Evolutionary conservation across 92 coral and sea anemone genomes (phyloP), one percentile per base, ranked within the genome.

Genomic region (Muricea muricata): DNA sequence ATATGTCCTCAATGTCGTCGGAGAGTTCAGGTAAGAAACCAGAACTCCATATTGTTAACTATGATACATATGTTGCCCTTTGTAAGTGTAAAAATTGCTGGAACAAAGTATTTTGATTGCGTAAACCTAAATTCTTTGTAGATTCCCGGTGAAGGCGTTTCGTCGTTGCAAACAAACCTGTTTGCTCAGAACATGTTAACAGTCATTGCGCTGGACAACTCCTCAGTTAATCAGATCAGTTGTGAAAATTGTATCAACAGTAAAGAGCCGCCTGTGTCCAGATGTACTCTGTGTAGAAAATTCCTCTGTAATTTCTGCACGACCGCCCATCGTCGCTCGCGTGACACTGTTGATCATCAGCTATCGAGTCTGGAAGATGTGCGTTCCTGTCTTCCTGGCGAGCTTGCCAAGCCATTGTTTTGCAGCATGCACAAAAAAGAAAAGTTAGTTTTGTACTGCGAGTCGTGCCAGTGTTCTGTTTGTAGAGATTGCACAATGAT

Each of bases 261-360:
- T 28, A 78, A 78, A 26, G 83, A 78, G 47, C 70, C 83, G 1
- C 83, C 83, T 0, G 83, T 78, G 29, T 78, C 83, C 2, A 56
- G 83, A 24, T 78, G 83, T 24, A 78, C 54, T 6, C 71, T 78
- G 52, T 78, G 83, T 37, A 70, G 83, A n/a, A 78, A 78, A 58
- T 78, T 78, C 70, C 83, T 78, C 69, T 78, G 83, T 58, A 56
- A 34, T 40, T 78, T 78, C 83, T 78, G 83, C 70, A 78, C 83
- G 29, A 78, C 83, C n/a, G 83, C 83, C 55, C 83, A 78, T 78
- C 83, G 83, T 25, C 83, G 83, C 13, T 78, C 83, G 23, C 83
- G 83, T 21, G 83, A 78, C 83, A 78, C 83, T 18, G 71, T 78
- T 21, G 83, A 78, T 58, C 83, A 78, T 40, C 83, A 78, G 70